Percentiles rank a stretch among this genome's conserved stretches.
phyloP scores from a whole-genome alignment of 2,797 vertebrate genomes.

The Molossus molossus region DNA sequence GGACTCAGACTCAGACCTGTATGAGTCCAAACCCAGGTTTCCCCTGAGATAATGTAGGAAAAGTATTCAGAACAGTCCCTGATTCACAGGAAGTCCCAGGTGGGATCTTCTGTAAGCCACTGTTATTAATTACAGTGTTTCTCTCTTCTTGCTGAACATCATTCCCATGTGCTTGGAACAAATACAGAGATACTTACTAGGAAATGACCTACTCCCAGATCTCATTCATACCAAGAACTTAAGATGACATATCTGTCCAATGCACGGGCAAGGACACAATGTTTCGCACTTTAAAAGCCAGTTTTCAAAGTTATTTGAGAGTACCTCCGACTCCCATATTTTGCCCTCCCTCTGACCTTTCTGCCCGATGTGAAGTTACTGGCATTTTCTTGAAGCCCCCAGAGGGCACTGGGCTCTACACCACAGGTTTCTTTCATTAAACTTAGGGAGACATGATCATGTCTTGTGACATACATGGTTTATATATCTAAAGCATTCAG shows the following conservation, averaged over 20 bases:
- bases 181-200: neutral
- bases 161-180: neutral
- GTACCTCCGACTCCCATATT: neutral
- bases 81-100: neutral
- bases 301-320: constrained; percentile 38
- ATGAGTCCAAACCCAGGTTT: neutral
- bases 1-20: neutral
- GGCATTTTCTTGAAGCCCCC: constrained; percentile 44
- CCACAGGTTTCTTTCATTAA: constrained; percentile 44
- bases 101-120: neutral
- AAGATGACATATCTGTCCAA: neutral
- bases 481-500: constrained; percentile 42
- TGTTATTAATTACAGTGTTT: neutral
- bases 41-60: neutral
- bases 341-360: constrained; percentile 56
- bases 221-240: constrained; percentile 14
- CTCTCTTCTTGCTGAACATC: neutral
- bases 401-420: neutral
- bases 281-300: constrained; percentile 51
- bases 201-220: neutral
- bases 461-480: constrained; percentile 66
- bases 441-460: constrained; percentile 9
- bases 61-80: neutral
- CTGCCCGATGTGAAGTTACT: constrained; percentile 5
- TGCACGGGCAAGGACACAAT: neutral